Percentiles rank a stretch among this genome's conserved stretches.
Conservation (phyloP, 2,797 vertebrate genomes). For the Aselliscus stoliczkanus region DNA sequence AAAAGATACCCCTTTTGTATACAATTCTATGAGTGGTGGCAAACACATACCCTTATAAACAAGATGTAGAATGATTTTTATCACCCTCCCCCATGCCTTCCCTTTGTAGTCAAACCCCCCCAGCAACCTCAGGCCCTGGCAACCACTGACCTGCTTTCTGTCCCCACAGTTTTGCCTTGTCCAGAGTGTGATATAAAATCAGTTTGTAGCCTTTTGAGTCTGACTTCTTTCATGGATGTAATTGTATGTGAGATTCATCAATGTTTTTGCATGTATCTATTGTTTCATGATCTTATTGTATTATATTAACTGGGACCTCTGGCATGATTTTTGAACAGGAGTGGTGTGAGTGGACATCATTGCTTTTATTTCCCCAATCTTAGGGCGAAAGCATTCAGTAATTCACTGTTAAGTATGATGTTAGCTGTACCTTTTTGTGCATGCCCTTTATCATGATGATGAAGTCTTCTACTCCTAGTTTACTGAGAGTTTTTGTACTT, state of each 20-base stretch:
- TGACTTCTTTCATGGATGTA: slow-evolving; percentile 3
- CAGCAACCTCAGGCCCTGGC: background rate
- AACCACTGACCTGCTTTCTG: background rate
- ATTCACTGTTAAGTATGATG: background rate
- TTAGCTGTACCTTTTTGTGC: background rate
- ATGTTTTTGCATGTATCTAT: background rate
- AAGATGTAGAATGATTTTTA: background rate
- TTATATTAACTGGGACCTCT: background rate
- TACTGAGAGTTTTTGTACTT: background rate
- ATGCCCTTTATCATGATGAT: background rate
- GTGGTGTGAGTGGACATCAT: background rate
- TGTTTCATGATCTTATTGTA: background rate
- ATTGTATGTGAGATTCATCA: background rate
- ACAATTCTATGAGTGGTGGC: background rate
- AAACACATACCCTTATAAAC: background rate
- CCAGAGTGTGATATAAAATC: background rate
- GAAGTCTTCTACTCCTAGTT: background rate
- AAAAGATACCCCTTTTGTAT: background rate
- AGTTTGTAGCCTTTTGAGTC: background rate
- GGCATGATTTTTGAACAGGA: background rate
- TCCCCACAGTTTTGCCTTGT: background rate
- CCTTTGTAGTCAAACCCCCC: background rate
- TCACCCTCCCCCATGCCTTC: background rate
- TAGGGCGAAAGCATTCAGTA: background rate
- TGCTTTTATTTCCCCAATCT: background rate